Conservation (phyloP, 2,797 vertebrate species). For the Tenualosa thibaudeaui region DNA sequence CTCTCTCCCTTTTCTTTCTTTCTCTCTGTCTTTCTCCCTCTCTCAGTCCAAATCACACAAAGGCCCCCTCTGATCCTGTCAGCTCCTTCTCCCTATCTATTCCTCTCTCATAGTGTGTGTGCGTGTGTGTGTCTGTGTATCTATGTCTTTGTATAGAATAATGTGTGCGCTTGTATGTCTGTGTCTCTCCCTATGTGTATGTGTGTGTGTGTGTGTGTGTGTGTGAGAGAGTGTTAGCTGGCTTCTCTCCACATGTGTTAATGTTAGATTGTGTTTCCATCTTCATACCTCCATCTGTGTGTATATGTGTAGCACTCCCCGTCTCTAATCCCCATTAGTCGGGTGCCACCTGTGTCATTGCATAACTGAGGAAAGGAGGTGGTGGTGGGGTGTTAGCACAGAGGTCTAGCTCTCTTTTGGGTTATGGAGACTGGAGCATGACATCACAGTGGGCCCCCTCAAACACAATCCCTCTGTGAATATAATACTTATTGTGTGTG, state of each 20-base stretch:
- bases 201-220: too few relatives aligned
- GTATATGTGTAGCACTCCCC: too few relatives aligned
- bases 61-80: not conserved
- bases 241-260: too few relatives aligned
- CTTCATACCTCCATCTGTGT: too few relatives aligned
- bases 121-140: not conserved
- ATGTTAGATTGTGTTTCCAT: too few relatives aligned
- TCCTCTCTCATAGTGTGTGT: conserved; percentile 7
- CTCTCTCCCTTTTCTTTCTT: not conserved
- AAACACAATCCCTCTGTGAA: conserved; percentile 64
- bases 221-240: too few relatives aligned
- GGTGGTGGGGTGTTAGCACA: not conserved
- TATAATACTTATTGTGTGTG: conserved; percentile 18
- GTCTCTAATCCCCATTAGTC: not conserved
- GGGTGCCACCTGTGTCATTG: conserved; percentile 72
- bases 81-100: not conserved
- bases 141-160: too few relatives aligned
- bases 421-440: conserved; percentile 62
- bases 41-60: not conserved
- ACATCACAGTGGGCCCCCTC: conserved; percentile 61
- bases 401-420: not conserved
- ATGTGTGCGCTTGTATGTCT: too few relatives aligned
- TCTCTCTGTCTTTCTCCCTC: not conserved
- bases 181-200: too few relatives aligned
- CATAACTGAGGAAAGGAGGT: conserved; percentile 52